Evolutionary conservation across 92 coral and sea anemone species (phyloP).

Genomic region (Pocillopora grandis): DNA sequence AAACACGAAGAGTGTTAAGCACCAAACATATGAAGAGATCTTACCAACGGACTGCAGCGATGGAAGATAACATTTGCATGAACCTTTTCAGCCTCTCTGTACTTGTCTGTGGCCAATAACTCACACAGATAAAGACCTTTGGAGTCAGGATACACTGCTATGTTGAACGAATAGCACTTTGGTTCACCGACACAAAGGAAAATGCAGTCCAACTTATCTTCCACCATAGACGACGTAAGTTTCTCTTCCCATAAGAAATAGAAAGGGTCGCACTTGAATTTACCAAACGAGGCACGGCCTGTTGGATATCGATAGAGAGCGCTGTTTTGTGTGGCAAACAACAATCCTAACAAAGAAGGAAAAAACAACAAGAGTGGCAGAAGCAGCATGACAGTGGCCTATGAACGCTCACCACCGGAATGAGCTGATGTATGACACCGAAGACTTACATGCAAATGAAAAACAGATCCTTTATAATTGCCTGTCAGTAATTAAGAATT

Average conservation of each 20-base stretch:
- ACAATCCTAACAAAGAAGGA: background rate
- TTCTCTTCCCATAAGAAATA: background rate
- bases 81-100: constrained; percentile 1
- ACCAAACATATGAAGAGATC: background rate
- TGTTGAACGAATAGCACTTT: constrained; percentile 28
- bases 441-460: no score
- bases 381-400: background rate
- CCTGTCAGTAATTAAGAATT: no score
- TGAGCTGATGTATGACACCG: no score
- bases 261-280: background rate
- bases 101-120: constrained; percentile 21
- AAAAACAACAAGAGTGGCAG: background rate
- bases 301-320: background rate
- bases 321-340: background rate
- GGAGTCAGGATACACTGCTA: constrained; percentile 17
- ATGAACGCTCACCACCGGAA: background rate
- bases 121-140: constrained; percentile 29
- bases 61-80: constrained; percentile 21
- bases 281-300: background rate
- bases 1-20: background rate
- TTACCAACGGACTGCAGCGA: constrained; percentile 22
- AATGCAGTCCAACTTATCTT: background rate
- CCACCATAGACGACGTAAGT: background rate
- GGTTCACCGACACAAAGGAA: constrained; percentile 9
- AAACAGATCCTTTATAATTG: no score